A percentile compares a stretch with the other conserved stretches of the same genome.
Evolutionary conservation across 2,888 invertebrate species (phyloP).

Genomic region (Lissonota sp.): DNA sequence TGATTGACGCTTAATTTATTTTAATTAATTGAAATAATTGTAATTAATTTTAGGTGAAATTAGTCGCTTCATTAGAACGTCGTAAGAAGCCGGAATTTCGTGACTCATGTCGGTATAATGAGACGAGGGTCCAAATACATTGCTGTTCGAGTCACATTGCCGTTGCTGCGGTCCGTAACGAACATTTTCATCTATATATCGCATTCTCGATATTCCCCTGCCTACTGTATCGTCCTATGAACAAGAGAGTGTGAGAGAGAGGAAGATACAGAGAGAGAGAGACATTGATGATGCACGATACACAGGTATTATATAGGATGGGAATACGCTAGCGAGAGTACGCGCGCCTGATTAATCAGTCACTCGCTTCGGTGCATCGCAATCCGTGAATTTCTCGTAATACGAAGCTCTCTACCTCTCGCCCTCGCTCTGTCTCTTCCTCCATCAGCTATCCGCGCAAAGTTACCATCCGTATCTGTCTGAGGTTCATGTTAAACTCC

Average conservation of each 20-base stretch:
- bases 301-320: conserved; percentile 1
- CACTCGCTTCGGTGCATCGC: conserved; percentile 64
- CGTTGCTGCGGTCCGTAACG: conserved; percentile 59
- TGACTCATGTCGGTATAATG: conserved; percentile 49
- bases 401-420: conserved; percentile 42
- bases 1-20: too few species aligned
- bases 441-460: not conserved
- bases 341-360: conserved; percentile 64
- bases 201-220: conserved; percentile 28
- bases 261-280: conserved; percentile 19
- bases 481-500: conserved; percentile 30
- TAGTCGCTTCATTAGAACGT: too few species aligned
- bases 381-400: conserved; percentile 62
- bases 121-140: conserved; percentile 50
- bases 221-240: conserved; percentile 32
- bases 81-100: conserved; percentile 36
- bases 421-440: conserved; percentile 10
- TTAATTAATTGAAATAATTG: too few species aligned
- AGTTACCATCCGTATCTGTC: conserved; percentile 6
- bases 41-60: too few species aligned
- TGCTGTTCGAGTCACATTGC: conserved; percentile 5
- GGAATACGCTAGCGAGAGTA: conserved; percentile 20
- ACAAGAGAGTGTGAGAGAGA: conserved; percentile 8
- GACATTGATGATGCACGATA: conserved; percentile 13
- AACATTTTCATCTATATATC: conserved; percentile 35